Conservation (phyloP, 2,888 invertebrate genomes). For the Pseudococcus viburni region DNA sequence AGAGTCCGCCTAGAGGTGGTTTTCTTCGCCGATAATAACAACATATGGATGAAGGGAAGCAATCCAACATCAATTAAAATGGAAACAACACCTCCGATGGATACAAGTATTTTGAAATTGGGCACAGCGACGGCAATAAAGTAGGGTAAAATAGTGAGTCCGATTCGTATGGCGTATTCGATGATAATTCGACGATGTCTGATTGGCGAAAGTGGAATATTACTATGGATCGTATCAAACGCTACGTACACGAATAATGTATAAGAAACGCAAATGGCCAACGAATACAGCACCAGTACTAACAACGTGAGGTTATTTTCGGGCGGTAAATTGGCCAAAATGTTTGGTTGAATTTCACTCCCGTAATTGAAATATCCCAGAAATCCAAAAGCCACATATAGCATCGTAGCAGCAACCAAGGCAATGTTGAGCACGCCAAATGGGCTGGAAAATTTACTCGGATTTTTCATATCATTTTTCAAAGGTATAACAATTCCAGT, state of each 20-base stretch:
- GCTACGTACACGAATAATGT: slow-evolving; percentile 27
- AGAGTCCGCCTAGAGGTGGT: not conserved
- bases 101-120: slow-evolving; percentile 10
- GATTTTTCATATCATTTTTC: slow-evolving; percentile 94
- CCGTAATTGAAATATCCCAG: slow-evolving; percentile 93
- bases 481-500: slow-evolving; percentile 91
- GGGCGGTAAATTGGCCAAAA: slow-evolving; percentile 86
- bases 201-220: not conserved
- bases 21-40: not conserved
- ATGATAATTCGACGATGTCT: not conserved
- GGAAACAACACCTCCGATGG: not conserved
- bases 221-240: slow-evolving; percentile 7
- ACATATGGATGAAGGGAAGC: not conserved
- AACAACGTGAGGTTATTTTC: not conserved
- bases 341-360: slow-evolving; percentile 79
- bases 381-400: slow-evolving; percentile 90
- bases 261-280: not conserved
- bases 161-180: slow-evolving; percentile 16
- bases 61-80: slow-evolving; percentile 7
- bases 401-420: slow-evolving; percentile 83
- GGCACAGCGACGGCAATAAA: slow-evolving; percentile 37
- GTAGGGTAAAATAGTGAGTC: slow-evolving; percentile 33
- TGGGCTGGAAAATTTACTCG: slow-evolving; percentile 82
- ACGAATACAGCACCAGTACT: not conserved
- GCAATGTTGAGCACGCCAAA: slow-evolving; percentile 88